These are phyloP conservation scores for Perizoma affinitatum DNA, from an alignment of 2,888 invertebrate species.

Conservation along the genomic window DNA sequence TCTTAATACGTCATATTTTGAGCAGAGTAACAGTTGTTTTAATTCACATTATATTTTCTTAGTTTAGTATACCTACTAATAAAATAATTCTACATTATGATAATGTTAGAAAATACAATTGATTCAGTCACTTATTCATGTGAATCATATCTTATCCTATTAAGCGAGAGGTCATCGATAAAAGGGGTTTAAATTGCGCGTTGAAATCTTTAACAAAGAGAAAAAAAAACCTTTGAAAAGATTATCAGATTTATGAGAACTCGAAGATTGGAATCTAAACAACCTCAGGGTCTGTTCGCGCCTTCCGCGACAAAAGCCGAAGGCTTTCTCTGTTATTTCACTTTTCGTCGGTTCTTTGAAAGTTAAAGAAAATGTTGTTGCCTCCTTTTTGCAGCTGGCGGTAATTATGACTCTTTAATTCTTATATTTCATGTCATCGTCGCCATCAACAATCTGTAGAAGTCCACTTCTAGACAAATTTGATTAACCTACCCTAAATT, in stretches of 20 bases:
- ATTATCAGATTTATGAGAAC: slow-evolving; percentile 61
- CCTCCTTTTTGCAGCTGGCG: slow-evolving; percentile 2
- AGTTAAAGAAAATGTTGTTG: slow-evolving; percentile 9
- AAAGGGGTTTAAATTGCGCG: slow-evolving; percentile 48
- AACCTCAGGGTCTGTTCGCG: slow-evolving; percentile 55
- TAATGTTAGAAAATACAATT: slow-evolving; percentile 20
- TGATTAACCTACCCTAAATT: too few species aligned
- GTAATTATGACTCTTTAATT: too few species aligned
- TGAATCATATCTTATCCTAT: slow-evolving; percentile 43
- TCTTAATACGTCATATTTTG: too few species aligned
- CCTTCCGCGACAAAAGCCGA: slow-evolving; percentile 60
- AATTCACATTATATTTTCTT: neutral
- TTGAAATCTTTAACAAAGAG: slow-evolving; percentile 51
- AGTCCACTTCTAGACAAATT: too few species aligned
- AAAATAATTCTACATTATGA: slow-evolving; percentile 17
- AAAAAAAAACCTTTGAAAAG: slow-evolving; percentile 45
- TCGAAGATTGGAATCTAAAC: slow-evolving; percentile 64
- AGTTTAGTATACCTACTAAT: neutral
- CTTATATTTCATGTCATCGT: too few species aligned
- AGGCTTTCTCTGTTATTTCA: slow-evolving; percentile 54
- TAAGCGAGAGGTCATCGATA: slow-evolving; percentile 44
- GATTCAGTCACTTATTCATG: slow-evolving; percentile 32
- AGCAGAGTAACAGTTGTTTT: too few species aligned
- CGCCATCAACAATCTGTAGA: too few species aligned
- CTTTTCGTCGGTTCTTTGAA: slow-evolving; percentile 17